phyloP scores from a whole-genome alignment of 2,888 invertebrate genomes.

The Julus scanicus region DNA sequence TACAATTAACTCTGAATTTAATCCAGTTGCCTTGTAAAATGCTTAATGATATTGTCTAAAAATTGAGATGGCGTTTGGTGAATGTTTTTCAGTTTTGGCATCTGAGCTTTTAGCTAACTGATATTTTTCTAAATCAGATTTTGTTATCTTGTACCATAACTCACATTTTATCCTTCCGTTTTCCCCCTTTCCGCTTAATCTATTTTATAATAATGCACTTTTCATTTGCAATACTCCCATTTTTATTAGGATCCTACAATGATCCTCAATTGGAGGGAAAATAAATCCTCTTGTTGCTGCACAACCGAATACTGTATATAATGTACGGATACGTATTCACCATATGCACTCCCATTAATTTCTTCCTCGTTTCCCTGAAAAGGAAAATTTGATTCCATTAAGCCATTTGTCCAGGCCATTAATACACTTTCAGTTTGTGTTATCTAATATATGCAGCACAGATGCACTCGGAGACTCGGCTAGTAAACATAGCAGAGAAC shows the following conservation, averaged over 20 bases:
- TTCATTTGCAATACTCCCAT: background rate
- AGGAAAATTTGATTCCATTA: background rate
- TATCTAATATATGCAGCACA: background rate
- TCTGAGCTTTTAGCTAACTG: background rate
- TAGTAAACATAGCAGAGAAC: background rate
- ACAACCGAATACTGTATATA: background rate
- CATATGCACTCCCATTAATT: background rate
- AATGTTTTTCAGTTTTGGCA: background rate
- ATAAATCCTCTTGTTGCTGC: background rate
- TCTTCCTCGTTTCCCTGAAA: background rate
- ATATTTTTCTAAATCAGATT: background rate
- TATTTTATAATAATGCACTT: background rate
- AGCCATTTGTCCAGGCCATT: background rate
- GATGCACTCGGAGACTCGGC: background rate
- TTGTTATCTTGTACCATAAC: background rate
- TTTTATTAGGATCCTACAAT: background rate
- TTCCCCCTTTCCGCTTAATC: background rate
- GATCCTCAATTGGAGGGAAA: background rate
- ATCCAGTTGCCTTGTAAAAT: background rate
- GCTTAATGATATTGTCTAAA: background rate
- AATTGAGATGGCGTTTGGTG: background rate
- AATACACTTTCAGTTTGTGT: background rate
- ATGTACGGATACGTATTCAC: background rate
- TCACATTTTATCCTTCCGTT: background rate
- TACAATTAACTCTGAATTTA: background rate